Base-by-base conservation (phyloP, 2,888 invertebrate species). In the Theretra japonica region DNA sequence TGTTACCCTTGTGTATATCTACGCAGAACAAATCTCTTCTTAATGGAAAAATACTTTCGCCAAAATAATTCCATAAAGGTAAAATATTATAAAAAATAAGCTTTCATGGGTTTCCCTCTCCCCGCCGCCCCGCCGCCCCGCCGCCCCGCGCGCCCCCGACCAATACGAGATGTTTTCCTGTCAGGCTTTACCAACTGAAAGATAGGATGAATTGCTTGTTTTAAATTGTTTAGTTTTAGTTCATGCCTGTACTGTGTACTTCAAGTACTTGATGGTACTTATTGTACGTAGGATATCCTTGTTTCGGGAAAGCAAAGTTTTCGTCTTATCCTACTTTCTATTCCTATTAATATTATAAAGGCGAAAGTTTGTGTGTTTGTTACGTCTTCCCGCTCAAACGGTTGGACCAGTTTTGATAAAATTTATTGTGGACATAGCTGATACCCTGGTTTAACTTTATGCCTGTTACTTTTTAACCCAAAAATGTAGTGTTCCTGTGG, bases 21-120 rank as follows among this genome's bases (percentile, higher is more conserved):
- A 65, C 60, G 30, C n/a, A n/a, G n/a, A 65, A 48, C 62, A 65
- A 48, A 65, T 65, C 48, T 48, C 41, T 41, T 17, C 23, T 17
- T 65, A 65, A 65, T 65, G 65, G 65, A 65, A 65, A 65, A 48
- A 65, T 23, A 48, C 28, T 60, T 62, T 28, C 48, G 5, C 23
- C 65, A 48, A 41, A 65, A 65, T 48, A 65, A 65, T 23, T 48
- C 48, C 6, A 23, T 65, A 65, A 17, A 65, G 48, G 48, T 65
- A 65, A 65, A 65, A 33, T 23, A 33, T 60, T 48, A n/a, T 53
- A 53, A 53, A 28, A 28, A 62, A 62, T 17, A 65, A 65, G 21
- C 65, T 65, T 62, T 65, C 41, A 65, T 65, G 21, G 65, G 6
- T 25, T 33, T 23, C 41, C n/a, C 33, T 33, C 11, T 5, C 41